Conservation (phyloP, 2,888 invertebrate genomes). For the Hirtodrosophila trivittata region DNA sequence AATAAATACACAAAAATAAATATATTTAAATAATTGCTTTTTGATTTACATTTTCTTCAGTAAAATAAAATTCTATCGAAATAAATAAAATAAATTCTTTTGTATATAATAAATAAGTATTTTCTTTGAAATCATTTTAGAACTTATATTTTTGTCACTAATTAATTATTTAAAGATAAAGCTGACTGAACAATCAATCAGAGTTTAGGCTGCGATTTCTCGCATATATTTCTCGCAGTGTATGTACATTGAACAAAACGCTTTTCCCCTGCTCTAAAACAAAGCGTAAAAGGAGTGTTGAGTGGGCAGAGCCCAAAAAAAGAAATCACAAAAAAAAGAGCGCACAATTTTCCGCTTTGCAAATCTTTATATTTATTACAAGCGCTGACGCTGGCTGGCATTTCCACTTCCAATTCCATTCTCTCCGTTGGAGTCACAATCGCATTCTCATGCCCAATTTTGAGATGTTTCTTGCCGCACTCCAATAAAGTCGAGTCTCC, state of each 20-base stretch:
- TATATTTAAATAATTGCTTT: too few relatives aligned
- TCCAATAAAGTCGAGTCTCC: constrained; percentile 24
- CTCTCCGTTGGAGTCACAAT: constrained; percentile 9
- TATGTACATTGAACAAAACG: constrained; percentile 11
- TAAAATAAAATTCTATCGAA: too few relatives aligned
- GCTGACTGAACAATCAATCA: too few relatives aligned
- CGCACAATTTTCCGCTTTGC: constrained; percentile 68
- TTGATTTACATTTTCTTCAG: too few relatives aligned
- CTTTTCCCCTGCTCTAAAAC: neutral
- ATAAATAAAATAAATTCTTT: too few relatives aligned
- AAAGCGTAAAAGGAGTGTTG: neutral
- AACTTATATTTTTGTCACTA: too few relatives aligned
- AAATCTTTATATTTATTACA: constrained; percentile 72
- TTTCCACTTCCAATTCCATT: too few relatives aligned
- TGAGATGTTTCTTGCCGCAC: constrained; percentile 27
- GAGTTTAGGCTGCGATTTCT: too few relatives aligned
- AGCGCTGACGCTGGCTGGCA: constrained; percentile 38
- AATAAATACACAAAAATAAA: too few relatives aligned
- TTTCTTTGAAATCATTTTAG: too few relatives aligned
- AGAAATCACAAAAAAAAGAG: constrained; percentile 41
- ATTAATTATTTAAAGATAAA: too few relatives aligned
- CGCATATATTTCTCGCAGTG: constrained; percentile 31
- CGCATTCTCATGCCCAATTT: constrained; percentile 32
- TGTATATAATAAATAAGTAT: too few relatives aligned
- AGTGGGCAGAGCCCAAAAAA: constrained; percentile 23